phyloP scores from a whole-genome alignment of 2,888 invertebrate species.

The Lottia gigantea region DNA sequence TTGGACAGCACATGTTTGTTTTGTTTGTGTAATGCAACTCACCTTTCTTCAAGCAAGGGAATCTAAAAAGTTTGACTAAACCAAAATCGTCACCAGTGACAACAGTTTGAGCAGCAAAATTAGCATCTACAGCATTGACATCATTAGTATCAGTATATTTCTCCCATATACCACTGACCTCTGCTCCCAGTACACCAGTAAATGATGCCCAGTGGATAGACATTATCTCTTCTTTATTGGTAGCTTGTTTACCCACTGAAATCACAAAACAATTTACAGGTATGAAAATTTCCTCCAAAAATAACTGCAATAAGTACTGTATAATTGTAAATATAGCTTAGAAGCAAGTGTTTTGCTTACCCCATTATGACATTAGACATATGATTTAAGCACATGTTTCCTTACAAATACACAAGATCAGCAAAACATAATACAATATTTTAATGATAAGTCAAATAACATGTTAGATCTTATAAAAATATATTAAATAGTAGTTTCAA shows the following conservation, averaged over 20 bases:
- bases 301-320: too few species aligned
- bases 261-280: background rate
- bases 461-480: too few species aligned
- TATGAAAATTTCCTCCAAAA: too few species aligned
- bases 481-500: too few species aligned
- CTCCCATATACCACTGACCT: slow-evolving; percentile 68
- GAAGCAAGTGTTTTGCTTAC: too few species aligned
- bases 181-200: slow-evolving; percentile 67
- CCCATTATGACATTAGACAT: too few species aligned
- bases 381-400: too few species aligned
- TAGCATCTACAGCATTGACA: slow-evolving; percentile 66
- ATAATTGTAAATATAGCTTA: too few species aligned
- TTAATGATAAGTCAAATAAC: too few species aligned
- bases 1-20: too few species aligned
- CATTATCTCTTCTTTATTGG: slow-evolving; percentile 61
- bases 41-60: slow-evolving; percentile 68
- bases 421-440: too few species aligned
- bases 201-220: slow-evolving; percentile 65
- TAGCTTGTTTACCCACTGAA: slow-evolving; percentile 65
- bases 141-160: slow-evolving; percentile 69
- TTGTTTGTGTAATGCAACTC: background rate
- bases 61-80: slow-evolving; percentile 67
- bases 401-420: too few species aligned
- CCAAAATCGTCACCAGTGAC: slow-evolving; percentile 69
- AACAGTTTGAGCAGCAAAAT: slow-evolving; percentile 56